Percentiles rank a stretch among this genome's conserved stretches.
phyloP scores from a whole-genome alignment of 2,113 vertebrate genomes.

The Triplophysa siluroides region DNA sequence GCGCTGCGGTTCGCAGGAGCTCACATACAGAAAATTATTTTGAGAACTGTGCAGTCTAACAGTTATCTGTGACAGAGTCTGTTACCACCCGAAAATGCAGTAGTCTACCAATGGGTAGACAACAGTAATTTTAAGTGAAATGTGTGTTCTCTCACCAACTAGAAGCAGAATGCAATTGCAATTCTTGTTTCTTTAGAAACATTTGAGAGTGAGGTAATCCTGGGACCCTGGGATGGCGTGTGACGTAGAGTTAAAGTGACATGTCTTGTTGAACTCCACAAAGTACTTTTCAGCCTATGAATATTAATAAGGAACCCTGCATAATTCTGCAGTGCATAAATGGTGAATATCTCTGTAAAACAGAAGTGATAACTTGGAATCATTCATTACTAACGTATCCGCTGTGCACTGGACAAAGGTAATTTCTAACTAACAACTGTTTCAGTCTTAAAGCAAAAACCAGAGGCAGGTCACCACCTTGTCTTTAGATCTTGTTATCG shows the following conservation, averaged over 20 bases:
- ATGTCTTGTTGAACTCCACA: slow-evolving; percentile 30
- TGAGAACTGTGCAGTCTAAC: not conserved
- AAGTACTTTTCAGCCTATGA: slow-evolving; percentile 27
- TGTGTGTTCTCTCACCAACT: slow-evolving; percentile 14
- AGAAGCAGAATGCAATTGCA: slow-evolving; percentile 9
- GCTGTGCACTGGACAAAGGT: not conserved
- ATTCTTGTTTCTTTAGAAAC: slow-evolving; percentile 36
- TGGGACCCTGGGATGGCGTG: slow-evolving; percentile 1
- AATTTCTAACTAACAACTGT: slow-evolving; percentile 7
- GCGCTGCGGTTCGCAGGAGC: not conserved
- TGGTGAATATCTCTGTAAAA: slow-evolving; percentile 19
- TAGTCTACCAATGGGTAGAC: slow-evolving; percentile 16
- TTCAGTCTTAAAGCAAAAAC: slow-evolving; percentile 14
- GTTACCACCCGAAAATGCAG: slow-evolving; percentile 1
- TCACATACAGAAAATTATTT: slow-evolving; percentile 4
- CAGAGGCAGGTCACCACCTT: not conserved
- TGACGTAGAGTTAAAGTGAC: slow-evolving; percentile 25
- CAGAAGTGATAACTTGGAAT: slow-evolving; percentile 20
- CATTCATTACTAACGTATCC: slow-evolving; percentile 34
- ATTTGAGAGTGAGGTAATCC: slow-evolving; percentile 15
- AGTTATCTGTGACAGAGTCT: not conserved
- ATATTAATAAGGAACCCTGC: slow-evolving; percentile 42
- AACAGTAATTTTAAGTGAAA: slow-evolving; percentile 24
- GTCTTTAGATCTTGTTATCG: not conserved
- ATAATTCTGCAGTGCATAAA: slow-evolving; percentile 23